Evolutionary conservation across 2,113 vertebrate species (phyloP).

Genomic region (Sminthopsis crassicaudata): DNA sequence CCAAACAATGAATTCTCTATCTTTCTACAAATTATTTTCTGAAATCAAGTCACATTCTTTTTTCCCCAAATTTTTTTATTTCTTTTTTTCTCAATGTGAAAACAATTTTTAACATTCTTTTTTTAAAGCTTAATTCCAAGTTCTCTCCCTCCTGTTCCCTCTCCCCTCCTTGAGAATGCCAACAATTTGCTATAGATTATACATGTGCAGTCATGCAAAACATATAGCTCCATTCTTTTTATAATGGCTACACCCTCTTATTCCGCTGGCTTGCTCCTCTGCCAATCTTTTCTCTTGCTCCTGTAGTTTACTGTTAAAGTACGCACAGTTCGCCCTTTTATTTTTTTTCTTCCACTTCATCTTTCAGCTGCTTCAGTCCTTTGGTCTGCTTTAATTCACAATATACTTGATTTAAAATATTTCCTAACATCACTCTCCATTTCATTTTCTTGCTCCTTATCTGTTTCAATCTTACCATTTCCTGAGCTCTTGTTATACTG

Average conservation of each 20-base stretch:
- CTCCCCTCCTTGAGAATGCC: background rate
- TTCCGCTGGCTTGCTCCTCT: background rate
- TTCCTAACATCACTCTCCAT: background rate
- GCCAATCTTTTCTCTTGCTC: background rate
- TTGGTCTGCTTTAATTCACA: background rate
- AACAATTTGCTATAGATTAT: background rate
- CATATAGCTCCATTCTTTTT: background rate
- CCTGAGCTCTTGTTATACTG: background rate
- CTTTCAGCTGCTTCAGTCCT: background rate
- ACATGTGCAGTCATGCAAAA: background rate
- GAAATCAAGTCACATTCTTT: background rate
- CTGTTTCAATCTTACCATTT: background rate
- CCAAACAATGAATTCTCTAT: background rate
- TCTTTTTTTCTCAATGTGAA: background rate
- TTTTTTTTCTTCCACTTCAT: background rate
- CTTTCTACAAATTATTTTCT: background rate
- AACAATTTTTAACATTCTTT: background rate
- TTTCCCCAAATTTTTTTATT: background rate
- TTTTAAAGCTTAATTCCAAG: background rate
- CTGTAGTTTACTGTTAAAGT: background rate
- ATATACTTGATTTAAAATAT: background rate
- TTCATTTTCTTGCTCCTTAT: background rate
- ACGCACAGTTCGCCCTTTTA: background rate
- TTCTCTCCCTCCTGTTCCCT: background rate
- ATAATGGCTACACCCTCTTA: background rate